These are phyloP conservation scores for Laticauda colubrina DNA, from an alignment of 2,113 vertebrate genomes.

Conservation along the genomic window DNA sequence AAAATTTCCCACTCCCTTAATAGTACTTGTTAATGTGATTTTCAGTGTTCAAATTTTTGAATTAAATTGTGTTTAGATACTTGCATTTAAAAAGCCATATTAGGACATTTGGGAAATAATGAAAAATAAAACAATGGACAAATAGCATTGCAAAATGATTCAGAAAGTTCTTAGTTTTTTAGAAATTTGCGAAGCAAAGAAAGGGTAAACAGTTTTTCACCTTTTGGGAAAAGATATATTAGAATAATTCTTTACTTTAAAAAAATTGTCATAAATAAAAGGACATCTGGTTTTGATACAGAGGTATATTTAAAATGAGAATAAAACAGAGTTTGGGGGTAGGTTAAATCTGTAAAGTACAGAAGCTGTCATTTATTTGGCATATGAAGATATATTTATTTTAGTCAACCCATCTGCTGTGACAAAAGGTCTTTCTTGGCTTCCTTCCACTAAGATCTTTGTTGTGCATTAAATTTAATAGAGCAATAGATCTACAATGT, in stretches of 20 bases:
- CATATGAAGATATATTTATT: constrained; percentile 45
- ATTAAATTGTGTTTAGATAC: not conserved
- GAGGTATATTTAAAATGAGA: constrained; percentile 1
- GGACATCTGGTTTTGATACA: constrained; percentile 29
- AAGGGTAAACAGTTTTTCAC: not conserved
- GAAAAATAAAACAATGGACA: not conserved
- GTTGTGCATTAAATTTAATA: constrained; percentile 14
- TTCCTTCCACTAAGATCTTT: not conserved
- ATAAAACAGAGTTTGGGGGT: constrained; percentile 28
- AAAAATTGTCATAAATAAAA: not conserved
- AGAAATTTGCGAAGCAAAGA: not conserved
- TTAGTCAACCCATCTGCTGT: constrained; percentile 46
- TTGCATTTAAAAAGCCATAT: not conserved
- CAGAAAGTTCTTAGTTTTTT: not conserved
- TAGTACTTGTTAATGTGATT: not conserved
- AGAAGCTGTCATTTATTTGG: constrained; percentile 31
- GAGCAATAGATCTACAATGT: constrained; percentile 11
- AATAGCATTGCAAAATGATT: not conserved
- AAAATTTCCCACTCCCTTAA: not conserved
- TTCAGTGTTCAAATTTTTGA: not conserved
- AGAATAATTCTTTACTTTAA: not conserved
- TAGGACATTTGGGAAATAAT: not conserved
- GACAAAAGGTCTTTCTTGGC: constrained; percentile 27
- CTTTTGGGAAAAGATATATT: not conserved
- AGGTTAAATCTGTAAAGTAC: constrained; percentile 23